Evolutionary conservation across 1,140 invertebrate species (phyloP).

Genomic region (Aporrectodea caliginosa): DNA sequence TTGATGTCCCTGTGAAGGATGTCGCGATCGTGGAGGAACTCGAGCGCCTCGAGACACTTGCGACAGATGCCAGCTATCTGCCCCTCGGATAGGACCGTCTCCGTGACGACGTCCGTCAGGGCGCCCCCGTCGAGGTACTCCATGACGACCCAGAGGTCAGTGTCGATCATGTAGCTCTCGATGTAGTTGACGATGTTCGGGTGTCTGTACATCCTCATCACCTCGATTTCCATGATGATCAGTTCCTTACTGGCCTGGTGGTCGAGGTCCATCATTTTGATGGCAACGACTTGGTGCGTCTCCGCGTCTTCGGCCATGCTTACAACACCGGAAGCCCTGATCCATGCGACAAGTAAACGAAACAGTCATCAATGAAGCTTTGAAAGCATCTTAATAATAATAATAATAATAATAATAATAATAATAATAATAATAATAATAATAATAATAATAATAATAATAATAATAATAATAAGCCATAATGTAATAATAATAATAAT

Average conservation of each 20-base stretch:
- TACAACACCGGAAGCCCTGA: not conserved
- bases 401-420: conserved; percentile 4
- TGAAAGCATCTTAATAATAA: not conserved
- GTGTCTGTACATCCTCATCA: conserved; percentile 48
- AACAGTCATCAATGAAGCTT: too few species aligned
- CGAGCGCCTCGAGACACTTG: conserved; percentile 59
- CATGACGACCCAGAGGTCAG: conserved; percentile 58
- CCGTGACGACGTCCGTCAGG: conserved; percentile 60
- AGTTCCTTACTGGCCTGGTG: conserved; percentile 60
- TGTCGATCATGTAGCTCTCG: conserved; percentile 70
- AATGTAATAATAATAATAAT: not conserved
- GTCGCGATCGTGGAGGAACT: conserved; percentile 16
- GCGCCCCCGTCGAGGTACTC: conserved; percentile 59
- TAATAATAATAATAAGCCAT: not conserved
- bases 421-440: not conserved
- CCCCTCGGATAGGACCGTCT: conserved; percentile 64
- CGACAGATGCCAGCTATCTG: conserved; percentile 95
- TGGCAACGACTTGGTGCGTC: not conserved
- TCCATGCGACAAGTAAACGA: too few species aligned
- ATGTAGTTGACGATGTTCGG: conserved; percentile 66
- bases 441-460: conserved; percentile 4
- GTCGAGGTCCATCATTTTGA: conserved; percentile 54
- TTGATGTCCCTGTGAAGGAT: conserved; percentile 49
- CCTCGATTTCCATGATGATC: conserved; percentile 59
- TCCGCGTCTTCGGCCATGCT: not conserved